Conservation (phyloP, 2,888 invertebrate genomes). For the Byasa hedistus region DNA sequence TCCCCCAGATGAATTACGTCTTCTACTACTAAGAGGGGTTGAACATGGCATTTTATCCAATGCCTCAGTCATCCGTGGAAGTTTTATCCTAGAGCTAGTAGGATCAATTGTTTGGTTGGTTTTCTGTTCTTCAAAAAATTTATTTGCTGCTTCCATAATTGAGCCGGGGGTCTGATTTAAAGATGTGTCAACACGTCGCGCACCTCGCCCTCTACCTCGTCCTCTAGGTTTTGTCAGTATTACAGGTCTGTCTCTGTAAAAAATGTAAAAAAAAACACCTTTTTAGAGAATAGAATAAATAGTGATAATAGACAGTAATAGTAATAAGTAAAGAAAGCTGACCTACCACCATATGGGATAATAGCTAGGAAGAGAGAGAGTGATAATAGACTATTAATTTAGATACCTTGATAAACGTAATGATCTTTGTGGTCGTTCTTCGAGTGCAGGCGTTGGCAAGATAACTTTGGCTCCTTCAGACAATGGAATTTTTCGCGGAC, state of each 20-base stretch:
- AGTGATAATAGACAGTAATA: too few species aligned
- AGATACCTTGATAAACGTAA: conserved; percentile 68
- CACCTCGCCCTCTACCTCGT: conserved; percentile 59
- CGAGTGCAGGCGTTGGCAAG: conserved; percentile 64
- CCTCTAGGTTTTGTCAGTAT: conserved; percentile 65
- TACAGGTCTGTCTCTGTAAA: conserved; percentile 65
- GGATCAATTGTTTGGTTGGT: conserved; percentile 56
- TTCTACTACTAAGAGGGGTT: conserved; percentile 61
- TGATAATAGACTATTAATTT: too few species aligned
- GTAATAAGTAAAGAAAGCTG: too few species aligned
- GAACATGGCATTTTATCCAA: conserved; percentile 64
- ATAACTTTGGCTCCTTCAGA: conserved; percentile 58
- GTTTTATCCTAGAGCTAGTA: conserved; percentile 68
- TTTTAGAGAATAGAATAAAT: neutral
- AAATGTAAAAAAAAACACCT: neutral
- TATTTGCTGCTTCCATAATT: conserved; percentile 40
- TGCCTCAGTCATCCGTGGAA: conserved; percentile 73
- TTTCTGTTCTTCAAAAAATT: conserved; percentile 41
- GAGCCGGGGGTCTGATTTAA: conserved; percentile 42
- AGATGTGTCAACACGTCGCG: conserved; percentile 44
- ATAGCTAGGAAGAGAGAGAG: too few species aligned
- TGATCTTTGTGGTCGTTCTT: conserved; percentile 72
- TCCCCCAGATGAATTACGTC: conserved; percentile 46
- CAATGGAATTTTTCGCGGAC: conserved; percentile 69
- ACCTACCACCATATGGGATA: too few species aligned